phyloP scores from a whole-genome alignment of 2,888 invertebrate species.

The Luperina nickerlii region DNA sequence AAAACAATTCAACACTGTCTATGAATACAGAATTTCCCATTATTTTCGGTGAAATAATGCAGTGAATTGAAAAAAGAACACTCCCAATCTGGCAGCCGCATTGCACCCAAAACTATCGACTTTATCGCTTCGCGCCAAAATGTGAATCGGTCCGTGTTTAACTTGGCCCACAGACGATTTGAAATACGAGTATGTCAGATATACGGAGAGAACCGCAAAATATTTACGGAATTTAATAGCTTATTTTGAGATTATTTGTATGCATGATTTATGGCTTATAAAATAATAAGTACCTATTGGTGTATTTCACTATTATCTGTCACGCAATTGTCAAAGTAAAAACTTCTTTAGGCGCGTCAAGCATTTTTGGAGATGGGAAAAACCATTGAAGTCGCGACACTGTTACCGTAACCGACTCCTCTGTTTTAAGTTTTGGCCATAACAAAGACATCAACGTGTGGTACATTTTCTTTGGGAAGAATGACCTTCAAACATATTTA shows the following conservation, averaged over 20 bases:
- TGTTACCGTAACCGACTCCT: too few species aligned
- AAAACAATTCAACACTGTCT: neutral
- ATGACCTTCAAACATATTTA: too few species aligned
- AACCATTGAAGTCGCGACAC: too few species aligned
- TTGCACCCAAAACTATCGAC: constrained; percentile 72
- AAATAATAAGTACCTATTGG: neutral
- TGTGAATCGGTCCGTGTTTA: constrained; percentile 66
- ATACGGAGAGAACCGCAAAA: constrained; percentile 26
- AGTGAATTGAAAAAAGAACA: constrained; percentile 57
- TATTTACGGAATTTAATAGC: constrained; percentile 15
- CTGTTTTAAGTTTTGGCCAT: too few species aligned
- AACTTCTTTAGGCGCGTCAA: too few species aligned
- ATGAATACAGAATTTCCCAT: neutral
- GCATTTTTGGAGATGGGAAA: too few species aligned
- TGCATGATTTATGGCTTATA: constrained; percentile 3
- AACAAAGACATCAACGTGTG: too few species aligned
- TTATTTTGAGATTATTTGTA: constrained; percentile 13
- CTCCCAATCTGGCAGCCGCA: constrained; percentile 69
- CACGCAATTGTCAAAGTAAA: too few species aligned
- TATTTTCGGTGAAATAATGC: constrained; percentile 44
- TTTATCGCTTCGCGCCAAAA: constrained; percentile 63
- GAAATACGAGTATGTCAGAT: constrained; percentile 48
- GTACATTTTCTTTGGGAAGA: too few species aligned
- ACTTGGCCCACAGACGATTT: constrained; percentile 56
- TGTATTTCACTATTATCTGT: neutral